These are phyloP conservation scores for Celastrina argiolus DNA, from an alignment of 2,888 invertebrate species.

Conservation along the genomic window DNA sequence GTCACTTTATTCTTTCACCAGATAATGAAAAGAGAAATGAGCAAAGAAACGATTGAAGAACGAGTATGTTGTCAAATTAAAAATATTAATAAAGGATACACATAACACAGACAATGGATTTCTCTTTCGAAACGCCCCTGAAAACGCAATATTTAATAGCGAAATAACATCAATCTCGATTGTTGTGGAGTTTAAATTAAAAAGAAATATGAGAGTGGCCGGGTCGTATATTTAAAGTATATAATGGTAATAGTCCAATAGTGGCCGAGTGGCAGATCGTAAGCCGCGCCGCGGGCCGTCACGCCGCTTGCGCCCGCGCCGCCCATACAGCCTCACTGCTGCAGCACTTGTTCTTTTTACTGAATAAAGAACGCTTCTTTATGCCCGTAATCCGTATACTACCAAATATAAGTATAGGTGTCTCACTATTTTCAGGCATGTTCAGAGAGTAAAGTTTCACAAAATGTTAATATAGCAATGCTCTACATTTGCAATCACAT, in stretches of 20 bases:
- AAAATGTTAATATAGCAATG: no score
- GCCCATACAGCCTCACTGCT: constrained; percentile 67
- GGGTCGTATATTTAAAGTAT: constrained; percentile 24
- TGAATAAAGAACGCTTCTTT: constrained; percentile 40
- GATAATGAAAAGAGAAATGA: no score
- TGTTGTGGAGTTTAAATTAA: background rate
- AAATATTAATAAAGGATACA: no score
- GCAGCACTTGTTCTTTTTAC: constrained; percentile 48
- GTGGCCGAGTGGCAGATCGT: constrained; percentile 56
- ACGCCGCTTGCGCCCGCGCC: constrained; percentile 61
- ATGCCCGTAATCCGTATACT: constrained; percentile 21
- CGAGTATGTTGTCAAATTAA: no score
- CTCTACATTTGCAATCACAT: no score
- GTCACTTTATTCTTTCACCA: no score
- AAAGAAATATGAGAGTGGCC: constrained; percentile 18
- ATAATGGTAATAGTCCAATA: constrained; percentile 39
- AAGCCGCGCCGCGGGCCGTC: constrained; percentile 63
- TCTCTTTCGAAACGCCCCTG: background rate
- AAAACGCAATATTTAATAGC: background rate
- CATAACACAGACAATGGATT: no score
- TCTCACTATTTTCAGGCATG: no score
- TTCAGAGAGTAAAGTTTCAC: no score
- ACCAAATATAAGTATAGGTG: no score
- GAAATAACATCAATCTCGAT: constrained; percentile 1
- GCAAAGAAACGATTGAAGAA: no score